phyloP scores from a whole-genome alignment of 2,113 vertebrate species.

The Muntiacus muntjak region DNA sequence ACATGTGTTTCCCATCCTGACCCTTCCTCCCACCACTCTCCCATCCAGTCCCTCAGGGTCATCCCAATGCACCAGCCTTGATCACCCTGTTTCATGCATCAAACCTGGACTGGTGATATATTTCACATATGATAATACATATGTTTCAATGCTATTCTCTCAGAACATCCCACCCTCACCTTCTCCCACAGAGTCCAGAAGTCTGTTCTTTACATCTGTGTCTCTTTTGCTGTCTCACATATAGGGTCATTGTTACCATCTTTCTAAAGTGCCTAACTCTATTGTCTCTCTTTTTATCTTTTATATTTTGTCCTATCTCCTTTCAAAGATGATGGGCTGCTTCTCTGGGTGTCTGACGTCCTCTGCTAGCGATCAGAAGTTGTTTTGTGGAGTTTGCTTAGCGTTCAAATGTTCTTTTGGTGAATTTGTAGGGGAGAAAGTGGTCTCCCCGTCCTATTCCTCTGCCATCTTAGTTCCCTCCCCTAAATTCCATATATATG shows the following conservation, averaged over 20 bases:
- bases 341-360: no score
- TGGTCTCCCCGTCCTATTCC: no score
- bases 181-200: not conserved
- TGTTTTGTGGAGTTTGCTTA: no score
- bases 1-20: not conserved
- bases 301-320: no score
- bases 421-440: no score
- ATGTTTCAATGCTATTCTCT: not conserved
- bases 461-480: no score
- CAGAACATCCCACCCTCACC: not conserved
- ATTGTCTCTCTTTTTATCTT: no score
- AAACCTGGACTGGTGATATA: rapidly evolving
- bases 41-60: not conserved
- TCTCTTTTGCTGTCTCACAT: not conserved
- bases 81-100: not conserved
- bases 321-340: no score
- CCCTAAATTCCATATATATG: not conserved
- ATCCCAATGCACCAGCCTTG: not conserved
- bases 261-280: not conserved
- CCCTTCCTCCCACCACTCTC: not conserved
- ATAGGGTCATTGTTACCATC: not conserved
- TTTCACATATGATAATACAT: not conserved
- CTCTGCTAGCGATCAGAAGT: no score
- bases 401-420: no score
- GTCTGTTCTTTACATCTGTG: not conserved